Evolutionary conservation across 2,797 vertebrate genomes (phyloP).

Genomic region (Chrysolophus pictus): DNA sequence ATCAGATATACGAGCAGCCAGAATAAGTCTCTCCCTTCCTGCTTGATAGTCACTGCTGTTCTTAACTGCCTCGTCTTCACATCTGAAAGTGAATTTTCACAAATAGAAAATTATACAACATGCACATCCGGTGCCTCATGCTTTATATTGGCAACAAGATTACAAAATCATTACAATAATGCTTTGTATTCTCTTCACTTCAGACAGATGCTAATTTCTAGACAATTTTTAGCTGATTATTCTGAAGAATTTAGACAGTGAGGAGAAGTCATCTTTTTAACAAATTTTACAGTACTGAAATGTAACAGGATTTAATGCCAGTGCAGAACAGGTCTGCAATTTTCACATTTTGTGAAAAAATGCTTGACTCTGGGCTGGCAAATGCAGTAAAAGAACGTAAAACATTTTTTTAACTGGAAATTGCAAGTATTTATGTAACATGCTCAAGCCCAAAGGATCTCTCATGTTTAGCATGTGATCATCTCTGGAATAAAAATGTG

Average conservation of each 20-base stretch:
- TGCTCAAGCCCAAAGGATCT: neutral
- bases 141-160: neutral
- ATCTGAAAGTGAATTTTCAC: constrained; percentile 73
- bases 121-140: neutral
- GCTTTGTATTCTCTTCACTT: neutral
- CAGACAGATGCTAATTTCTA: neutral
- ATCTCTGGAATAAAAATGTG: neutral
- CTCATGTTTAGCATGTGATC: neutral
- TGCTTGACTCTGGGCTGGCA: neutral
- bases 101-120: constrained; percentile 42
- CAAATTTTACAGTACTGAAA: neutral
- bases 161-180: neutral
- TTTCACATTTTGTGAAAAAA: neutral
- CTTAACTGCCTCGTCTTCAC: constrained; percentile 68
- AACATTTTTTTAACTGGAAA: neutral
- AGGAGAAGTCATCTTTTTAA: neutral
- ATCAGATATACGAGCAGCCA: constrained; percentile 75
- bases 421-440: neutral
- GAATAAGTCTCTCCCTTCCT: constrained; percentile 74
- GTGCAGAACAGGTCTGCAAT: neutral
- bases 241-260: neutral
- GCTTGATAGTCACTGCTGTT: constrained; percentile 70
- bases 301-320: neutral
- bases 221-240: neutral
- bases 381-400: neutral